phyloP scores from a whole-genome alignment of 2,888 invertebrate genomes.

The Tiliacea citrago region DNA sequence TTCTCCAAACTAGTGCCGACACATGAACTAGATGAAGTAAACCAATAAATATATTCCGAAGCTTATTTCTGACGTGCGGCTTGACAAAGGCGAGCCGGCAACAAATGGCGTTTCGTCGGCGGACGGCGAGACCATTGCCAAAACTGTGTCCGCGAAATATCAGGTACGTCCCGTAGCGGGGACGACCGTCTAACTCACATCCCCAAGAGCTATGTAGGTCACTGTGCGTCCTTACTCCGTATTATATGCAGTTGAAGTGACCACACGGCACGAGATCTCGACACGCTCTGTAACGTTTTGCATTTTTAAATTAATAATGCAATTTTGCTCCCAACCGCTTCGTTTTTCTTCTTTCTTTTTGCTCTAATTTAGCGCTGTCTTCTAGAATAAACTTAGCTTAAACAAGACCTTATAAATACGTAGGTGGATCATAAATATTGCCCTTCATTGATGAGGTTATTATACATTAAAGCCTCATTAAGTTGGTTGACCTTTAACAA shows the following conservation, averaged over 20 bases:
- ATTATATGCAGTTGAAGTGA: constrained; percentile 53
- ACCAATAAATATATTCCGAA: constrained; percentile 59
- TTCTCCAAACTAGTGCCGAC: constrained; percentile 29
- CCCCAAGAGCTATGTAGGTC: constrained; percentile 59
- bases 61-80: constrained; percentile 53
- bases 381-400: not conserved
- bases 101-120: constrained; percentile 52
- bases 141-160: constrained; percentile 59
- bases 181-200: constrained; percentile 46
- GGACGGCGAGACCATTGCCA: constrained; percentile 51
- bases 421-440: constrained; percentile 2
- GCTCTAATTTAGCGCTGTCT: constrained; percentile 1
- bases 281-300: constrained; percentile 2
- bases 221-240: constrained; percentile 52
- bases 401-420: not conserved
- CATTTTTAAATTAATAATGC: constrained; percentile 25
- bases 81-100: constrained; percentile 51
- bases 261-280: constrained; percentile 21
- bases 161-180: constrained; percentile 53
- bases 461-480: constrained; percentile 42
- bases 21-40: constrained; percentile 49
- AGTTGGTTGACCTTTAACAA: constrained; percentile 38
- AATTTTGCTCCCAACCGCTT: not conserved
- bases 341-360: constrained; percentile 4
- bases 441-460: constrained; percentile 15